Evolutionary conservation across 1,140 invertebrate genomes (phyloP).

Genomic region (Drosophila obscura): DNA sequence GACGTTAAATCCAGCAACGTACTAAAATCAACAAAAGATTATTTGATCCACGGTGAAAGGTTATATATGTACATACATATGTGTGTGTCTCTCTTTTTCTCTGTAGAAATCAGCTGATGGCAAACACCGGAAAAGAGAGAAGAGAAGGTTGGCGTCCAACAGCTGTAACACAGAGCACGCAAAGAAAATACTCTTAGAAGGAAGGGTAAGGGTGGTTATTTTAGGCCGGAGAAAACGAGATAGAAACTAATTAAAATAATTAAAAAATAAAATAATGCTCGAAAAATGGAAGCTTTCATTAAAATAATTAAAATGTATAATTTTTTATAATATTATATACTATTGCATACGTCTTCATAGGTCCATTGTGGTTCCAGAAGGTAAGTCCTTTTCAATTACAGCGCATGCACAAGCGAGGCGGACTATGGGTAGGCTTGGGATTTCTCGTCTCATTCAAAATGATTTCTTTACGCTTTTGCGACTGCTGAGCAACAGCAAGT

Average conservation of each 20-base stretch:
- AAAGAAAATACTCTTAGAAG: conserved; percentile 4
- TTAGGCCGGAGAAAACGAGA: neutral
- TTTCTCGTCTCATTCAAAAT: conserved; percentile 54
- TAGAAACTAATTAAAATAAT: neutral
- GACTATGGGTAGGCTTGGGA: neutral
- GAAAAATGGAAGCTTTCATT: too few species aligned
- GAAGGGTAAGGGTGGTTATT: neutral
- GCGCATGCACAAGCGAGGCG: conserved; percentile 9
- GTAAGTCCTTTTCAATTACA: neutral
- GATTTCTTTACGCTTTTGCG: conserved; percentile 73
- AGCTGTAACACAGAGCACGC: conserved; percentile 44
- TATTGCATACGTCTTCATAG: too few species aligned
- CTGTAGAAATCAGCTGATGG: conserved; percentile 21
- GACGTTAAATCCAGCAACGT: conserved; percentile 52
- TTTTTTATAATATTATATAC: too few species aligned
- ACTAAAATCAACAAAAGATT: conserved; percentile 31
- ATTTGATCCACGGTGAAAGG: conserved; percentile 59
- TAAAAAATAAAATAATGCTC: too few species aligned
- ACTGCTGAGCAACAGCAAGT: conserved; percentile 5
- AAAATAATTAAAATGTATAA: too few species aligned
- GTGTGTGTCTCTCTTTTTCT: conserved; percentile 7
- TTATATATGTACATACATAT: conserved; percentile 32
- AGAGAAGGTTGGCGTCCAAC: conserved; percentile 8
- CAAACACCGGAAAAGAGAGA: conserved; percentile 3
- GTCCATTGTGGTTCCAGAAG: neutral